Evolutionary conservation across 64 coral and sea anemone species (phyloP).

Genomic region (Porites lutea): DNA sequence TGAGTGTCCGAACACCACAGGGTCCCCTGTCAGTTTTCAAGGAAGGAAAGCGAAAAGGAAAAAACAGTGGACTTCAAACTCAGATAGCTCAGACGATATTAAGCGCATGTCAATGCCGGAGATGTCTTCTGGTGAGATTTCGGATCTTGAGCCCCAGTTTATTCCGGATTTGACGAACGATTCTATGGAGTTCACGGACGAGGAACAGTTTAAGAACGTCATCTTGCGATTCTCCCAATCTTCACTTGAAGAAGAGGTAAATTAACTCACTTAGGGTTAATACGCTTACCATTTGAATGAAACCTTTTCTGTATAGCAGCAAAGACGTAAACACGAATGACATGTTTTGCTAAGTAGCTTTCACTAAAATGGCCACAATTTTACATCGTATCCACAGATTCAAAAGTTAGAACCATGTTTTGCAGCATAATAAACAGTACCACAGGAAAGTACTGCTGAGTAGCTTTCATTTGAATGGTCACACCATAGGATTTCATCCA

Average conservation of each 20-base stretch:
- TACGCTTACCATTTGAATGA: neutral
- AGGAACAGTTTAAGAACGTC: conserved; percentile 39
- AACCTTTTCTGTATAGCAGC: no score
- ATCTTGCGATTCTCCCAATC: conserved; percentile 2
- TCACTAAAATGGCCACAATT: no score
- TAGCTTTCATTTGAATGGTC: no score
- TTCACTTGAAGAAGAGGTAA: conserved; percentile 6
- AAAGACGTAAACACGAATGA: no score
- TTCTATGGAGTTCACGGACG: conserved; percentile 64
- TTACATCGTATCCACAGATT: no score
- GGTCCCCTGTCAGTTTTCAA: conserved; percentile 28
- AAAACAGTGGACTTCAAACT: conserved; percentile 34
- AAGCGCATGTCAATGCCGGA: conserved; percentile 33
- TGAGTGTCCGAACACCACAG: conserved; percentile 25
- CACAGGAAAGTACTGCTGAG: no score
- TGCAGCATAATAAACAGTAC: no score
- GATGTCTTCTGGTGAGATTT: conserved; percentile 68
- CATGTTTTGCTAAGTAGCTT: no score
- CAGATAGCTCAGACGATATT: conserved; percentile 48
- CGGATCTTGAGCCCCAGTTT: conserved; percentile 79
- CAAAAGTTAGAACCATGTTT: no score
- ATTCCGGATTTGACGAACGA: conserved; percentile 76
- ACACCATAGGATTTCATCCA: no score
- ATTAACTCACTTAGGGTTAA: neutral
- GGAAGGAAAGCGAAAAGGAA: conserved; percentile 39